phyloP scores from a whole-genome alignment of 2,797 vertebrate genomes.

The Peromyscus attwateri region DNA sequence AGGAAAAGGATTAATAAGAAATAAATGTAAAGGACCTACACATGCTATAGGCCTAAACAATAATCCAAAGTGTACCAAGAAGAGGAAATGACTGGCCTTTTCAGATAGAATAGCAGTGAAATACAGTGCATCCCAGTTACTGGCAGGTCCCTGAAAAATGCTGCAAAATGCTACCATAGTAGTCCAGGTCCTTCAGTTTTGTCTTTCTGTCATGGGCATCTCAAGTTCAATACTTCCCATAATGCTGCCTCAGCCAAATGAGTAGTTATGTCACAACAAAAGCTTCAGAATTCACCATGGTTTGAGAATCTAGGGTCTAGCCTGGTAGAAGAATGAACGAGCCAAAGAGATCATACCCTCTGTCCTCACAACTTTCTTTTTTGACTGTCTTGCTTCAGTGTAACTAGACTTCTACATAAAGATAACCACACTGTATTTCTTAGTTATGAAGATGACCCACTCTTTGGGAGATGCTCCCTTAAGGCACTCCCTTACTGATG shows the following conservation, averaged over 20 bases:
- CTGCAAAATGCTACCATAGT: background rate
- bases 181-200: conserved; percentile 9
- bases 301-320: conserved; percentile 7
- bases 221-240: background rate
- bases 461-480: background rate
- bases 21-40: background rate
- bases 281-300: background rate
- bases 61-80: background rate
- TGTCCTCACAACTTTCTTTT: background rate
- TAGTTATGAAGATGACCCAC: background rate
- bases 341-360: background rate
- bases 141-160: background rate
- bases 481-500: background rate
- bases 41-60: background rate
- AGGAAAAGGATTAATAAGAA: background rate
- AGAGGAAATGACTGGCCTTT: background rate
- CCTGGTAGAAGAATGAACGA: conserved; percentile 9
- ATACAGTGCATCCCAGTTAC: background rate
- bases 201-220: background rate
- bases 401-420: conserved; percentile 18
- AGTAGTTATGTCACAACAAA: background rate
- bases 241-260: background rate
- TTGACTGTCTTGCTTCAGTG: background rate
- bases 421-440: background rate
- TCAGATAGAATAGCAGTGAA: background rate